A percentile compares a stretch with the other conserved stretches of the same genome.
Evolutionary conservation across 2,113 vertebrate genomes (phyloP).

Genomic region (Megaleporinus macrocephalus): DNA sequence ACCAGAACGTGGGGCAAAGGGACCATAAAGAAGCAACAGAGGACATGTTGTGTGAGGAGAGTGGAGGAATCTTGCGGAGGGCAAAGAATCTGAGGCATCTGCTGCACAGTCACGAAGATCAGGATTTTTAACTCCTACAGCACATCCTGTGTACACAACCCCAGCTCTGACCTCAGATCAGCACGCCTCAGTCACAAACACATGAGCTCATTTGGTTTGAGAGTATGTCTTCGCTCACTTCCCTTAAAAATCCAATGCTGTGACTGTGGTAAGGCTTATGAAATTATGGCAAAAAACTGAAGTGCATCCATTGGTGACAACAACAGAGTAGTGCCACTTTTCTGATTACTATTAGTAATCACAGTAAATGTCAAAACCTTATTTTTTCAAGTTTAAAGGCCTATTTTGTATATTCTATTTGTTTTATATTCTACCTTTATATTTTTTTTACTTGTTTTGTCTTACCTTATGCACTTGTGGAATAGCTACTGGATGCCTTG

Average conservation of each 20-base stretch:
- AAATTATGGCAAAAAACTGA: too few species aligned
- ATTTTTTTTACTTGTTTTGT: too few species aligned
- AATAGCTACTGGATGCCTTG: too few species aligned
- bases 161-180: conserved; percentile 32
- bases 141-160: conserved; percentile 48
- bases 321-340: too few species aligned
- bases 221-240: background rate
- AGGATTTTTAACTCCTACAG: conserved; percentile 38
- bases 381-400: too few species aligned
- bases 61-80: conserved; percentile 62
- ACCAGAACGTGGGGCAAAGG: background rate
- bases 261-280: too few species aligned
- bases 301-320: too few species aligned
- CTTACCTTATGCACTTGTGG: too few species aligned
- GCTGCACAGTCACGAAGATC: conserved; percentile 65
- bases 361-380: too few species aligned
- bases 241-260: background rate
- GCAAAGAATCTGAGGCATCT: conserved; percentile 71
- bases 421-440: too few species aligned
- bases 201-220: background rate
- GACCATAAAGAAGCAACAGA: background rate
- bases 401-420: too few species aligned
- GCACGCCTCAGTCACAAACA: background rate
- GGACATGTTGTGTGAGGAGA: conserved; percentile 54
- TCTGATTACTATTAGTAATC: too few species aligned